Evolutionary conservation across 2,888 invertebrate genomes (phyloP).

Genomic region (Microdon myrmicae): DNA sequence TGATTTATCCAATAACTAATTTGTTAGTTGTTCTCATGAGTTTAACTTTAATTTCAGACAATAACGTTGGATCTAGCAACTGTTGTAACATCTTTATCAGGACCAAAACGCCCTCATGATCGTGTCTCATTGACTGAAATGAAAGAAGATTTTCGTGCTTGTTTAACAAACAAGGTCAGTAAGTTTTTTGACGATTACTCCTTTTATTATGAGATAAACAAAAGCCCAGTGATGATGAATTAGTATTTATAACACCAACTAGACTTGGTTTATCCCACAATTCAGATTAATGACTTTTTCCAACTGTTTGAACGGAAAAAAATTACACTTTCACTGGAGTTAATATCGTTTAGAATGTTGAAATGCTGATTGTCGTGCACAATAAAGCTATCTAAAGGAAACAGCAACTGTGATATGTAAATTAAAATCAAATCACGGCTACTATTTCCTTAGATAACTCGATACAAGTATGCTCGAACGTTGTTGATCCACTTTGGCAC

Average conservation of each 20-base stretch:
- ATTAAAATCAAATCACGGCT: conserved; percentile 64
- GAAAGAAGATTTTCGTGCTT: conserved; percentile 87
- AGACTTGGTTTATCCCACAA: conserved; percentile 67
- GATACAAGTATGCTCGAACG: conserved; percentile 57
- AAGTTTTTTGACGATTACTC: conserved; percentile 52
- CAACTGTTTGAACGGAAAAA: too few species aligned
- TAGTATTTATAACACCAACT: conserved; percentile 57
- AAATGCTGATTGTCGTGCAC: conserved; percentile 58
- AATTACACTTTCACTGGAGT: too few species aligned
- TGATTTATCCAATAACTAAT: too few species aligned
- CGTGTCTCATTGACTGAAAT: conserved; percentile 89
- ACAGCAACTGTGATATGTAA: conserved; percentile 67
- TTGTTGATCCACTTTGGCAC: not conserved
- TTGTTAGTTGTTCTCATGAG: not conserved
- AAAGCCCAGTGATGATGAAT: conserved; percentile 68
- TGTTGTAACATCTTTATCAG: conserved; percentile 94
- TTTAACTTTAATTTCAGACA: conserved; percentile 43
- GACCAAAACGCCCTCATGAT: conserved; percentile 97
- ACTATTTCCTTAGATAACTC: conserved; percentile 68
- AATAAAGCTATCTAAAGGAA: conserved; percentile 68
- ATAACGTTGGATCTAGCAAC: conserved; percentile 81
- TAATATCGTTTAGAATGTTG: not conserved
- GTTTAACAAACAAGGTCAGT: conserved; percentile 89
- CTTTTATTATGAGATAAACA: conserved; percentile 65
- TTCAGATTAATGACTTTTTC: conserved; percentile 15